Evolutionary conservation across 2,797 vertebrate species (phyloP), one percentile per base, ranked within the genome.

Genomic region (Morus bassanus): DNA sequence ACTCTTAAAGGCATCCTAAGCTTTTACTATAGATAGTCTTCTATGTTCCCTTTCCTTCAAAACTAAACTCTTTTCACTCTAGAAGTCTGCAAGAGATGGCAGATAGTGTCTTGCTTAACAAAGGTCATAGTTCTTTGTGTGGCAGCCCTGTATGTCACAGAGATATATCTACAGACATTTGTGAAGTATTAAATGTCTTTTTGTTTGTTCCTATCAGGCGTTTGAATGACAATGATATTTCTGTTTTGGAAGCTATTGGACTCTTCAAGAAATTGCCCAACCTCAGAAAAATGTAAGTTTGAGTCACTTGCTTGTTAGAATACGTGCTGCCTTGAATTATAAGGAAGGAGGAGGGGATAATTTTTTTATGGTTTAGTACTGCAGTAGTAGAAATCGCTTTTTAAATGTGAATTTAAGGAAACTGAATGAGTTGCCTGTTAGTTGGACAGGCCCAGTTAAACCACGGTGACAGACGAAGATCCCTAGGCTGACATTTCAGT

Each of bases 171-270:
- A 1, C 7, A 79, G 86, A 48, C 27, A 78, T 50, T 53, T 80
- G 35, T 86, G 51, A 60, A 68, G 33, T 48, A 84, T 76, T 95
- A 90, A 91, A 75, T 91, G 37, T n/a, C 68, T 95, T 63, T 89
- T n/a, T 94, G 57, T 94, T 97, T 91, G 89, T 97, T 97, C 88
- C 96, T 88, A 43, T 48, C 76, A 99, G 99, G 97, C 98, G 99
- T 89, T 97, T 99, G 97, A 99, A 99, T n/a, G 99, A 99, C 98
- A 99, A 99, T 80, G 99, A 99, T 63, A 99, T 99, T 96, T 97
- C 98, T 37, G 77, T 99, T 56, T 97, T 99, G 95, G 99, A 99
- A 95, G 98, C 99, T 77, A 92, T 98, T 0, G 99, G 99, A 85
- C 98, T 98, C 67, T 99, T 99, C 97, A 99, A 99, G 98, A 99